phyloP scores from a whole-genome alignment of 2,888 invertebrate genomes.

The Cylindroiulus punctatus region DNA sequence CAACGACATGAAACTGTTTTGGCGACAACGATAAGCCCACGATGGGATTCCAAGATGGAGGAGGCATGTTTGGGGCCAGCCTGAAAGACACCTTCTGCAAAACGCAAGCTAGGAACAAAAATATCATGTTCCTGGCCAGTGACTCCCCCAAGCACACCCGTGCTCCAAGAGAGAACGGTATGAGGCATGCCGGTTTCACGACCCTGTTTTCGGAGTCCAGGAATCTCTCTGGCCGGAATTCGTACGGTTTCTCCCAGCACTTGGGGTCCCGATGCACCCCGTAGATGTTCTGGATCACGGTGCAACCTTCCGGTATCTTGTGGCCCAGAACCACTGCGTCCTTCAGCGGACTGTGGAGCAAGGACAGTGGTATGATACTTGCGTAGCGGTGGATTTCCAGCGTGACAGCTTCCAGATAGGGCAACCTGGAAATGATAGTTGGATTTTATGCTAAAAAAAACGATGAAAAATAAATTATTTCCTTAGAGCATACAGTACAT shows the following conservation, averaged over 20 bases:
- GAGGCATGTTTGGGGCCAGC: neutral
- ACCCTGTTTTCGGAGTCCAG: neutral
- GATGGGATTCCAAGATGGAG: neutral
- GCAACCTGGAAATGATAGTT: slow-evolving; percentile 17
- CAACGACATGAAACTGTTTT: neutral
- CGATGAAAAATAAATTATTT: neutral
- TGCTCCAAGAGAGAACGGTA: slow-evolving; percentile 19
- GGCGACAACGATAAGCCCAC: slow-evolving; percentile 17
- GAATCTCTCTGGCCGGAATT: slow-evolving; percentile 4
- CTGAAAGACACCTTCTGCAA: neutral
- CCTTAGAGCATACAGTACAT: neutral
- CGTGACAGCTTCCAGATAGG: slow-evolving; percentile 24
- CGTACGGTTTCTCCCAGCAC: neutral
- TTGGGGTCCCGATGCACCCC: slow-evolving; percentile 32
- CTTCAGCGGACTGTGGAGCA: neutral
- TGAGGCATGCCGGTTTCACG: neutral
- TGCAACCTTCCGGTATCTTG: neutral
- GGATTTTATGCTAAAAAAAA: neutral
- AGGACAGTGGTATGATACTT: neutral
- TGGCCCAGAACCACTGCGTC: slow-evolving; percentile 7
- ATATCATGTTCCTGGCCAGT: neutral
- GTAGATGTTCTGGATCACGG: slow-evolving; percentile 7
- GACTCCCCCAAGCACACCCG: neutral
- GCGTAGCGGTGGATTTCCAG: neutral
- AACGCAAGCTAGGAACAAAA: neutral